Base-by-base conservation (phyloP, 2,888 invertebrate genomes). In the Chalcosyrphus nemorum region DNA sequence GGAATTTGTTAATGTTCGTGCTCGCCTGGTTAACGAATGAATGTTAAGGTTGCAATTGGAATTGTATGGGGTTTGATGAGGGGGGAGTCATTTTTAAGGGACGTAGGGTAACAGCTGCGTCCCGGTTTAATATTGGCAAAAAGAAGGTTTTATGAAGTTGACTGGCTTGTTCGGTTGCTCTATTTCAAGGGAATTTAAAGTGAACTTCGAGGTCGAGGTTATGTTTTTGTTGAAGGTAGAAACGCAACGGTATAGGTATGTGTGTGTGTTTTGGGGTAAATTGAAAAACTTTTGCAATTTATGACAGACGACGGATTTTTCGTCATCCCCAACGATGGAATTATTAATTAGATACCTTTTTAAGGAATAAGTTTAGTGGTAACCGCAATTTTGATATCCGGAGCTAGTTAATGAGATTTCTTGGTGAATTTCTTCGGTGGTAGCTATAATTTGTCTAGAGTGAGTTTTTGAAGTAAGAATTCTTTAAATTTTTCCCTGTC, bases 251-350 rank as follows among this genome's bases (percentile, higher is more conserved):
- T 63, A 32, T 56, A 4, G 3, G 41, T 19, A n/a, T 29, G n/a
- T 61, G 35, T 35, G n/a, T 19, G 15, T 29, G 5, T 61, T 50
- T 47, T 7, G 38, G 13, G 50, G 56, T 71, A 81, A 77, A 81
- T 81, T 81, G 76, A 81, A 81, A 81, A 81, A 81, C 50, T 81
- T 81, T 81, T 81, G 59, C 76, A 76, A 81, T 81, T 81, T 81
- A 81, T 71, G 75, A 81, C 70, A 59, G 81, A 71, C 81, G 81
- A 76, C 63, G 70, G 63, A 81, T 65, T 71, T 74, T 74, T 65
- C 45, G 65, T 81, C 77, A 66, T 81, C 71, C 21, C 52, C 43
- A 52, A 66, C 63, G 32, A 52, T 71, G 81, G 47, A 77, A 76
- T 76, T 77, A 59, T 59, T 81, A 81, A 81, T 76, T 75, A 81